Evolutionary conservation across 2,888 invertebrate genomes (phyloP), one percentile per base, ranked within the genome.

Genomic region (Myopa tessellatipennis): DNA sequence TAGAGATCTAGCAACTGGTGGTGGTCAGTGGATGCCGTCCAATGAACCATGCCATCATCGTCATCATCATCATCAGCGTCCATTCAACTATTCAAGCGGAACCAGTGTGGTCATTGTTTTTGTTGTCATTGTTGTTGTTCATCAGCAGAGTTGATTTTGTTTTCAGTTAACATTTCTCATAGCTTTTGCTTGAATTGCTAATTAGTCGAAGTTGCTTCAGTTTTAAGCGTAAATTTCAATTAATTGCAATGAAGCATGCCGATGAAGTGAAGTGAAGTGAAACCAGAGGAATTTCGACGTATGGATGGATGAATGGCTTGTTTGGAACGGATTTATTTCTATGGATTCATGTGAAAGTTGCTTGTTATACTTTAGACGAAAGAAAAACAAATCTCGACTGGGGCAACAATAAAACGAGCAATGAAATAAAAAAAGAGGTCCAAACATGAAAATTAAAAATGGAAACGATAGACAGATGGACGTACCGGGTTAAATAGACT

Each of bases 281-380:
- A 5, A n/a, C 55, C n/a, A 8, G 26, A 26, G 1, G 26, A 26
- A 26, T 26, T 38, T n/a, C 12, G 40, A 34, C 0, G 67, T 4
- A 65, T 36, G 14, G 65, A 65, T 65, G 12, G 65, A 36, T 65
- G 14, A 34, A 67, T 38, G 36, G 67, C 6, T 45, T 1, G 45
- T 10, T 45, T 55, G 71, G 18, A 4, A 34, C n/a, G n/a, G 26
- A 26, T 52, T 36, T 12, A 40, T n/a, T 72, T 60, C 40, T 72
- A 26, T 61, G 72, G 72, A 58, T 40, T 61, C 72, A 40, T 60
- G 72, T 72, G 72, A 72, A 72, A 72, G 72, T 72, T 61, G 58
- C 36, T 50, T 40, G 14, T 18, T 18, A 18, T 61, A 34, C n/a
- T 12, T 3, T 26, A 8, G 14, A 61, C 61, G 60, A 60, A 16